Evolutionary conservation across 1,140 invertebrate genomes (phyloP).

Genomic region (Zaprionus taronus): DNA sequence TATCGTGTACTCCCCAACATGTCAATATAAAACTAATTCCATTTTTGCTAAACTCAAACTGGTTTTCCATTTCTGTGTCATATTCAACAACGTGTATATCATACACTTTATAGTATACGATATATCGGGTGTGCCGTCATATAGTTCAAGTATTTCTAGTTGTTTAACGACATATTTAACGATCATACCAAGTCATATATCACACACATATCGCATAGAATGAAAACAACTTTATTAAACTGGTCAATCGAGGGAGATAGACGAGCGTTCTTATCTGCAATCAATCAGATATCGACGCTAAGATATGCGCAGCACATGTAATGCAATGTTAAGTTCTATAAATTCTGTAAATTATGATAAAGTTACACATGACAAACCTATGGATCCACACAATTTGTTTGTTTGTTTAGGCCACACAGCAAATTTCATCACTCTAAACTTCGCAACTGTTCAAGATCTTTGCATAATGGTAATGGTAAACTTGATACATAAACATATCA

Average conservation of each 20-base stretch:
- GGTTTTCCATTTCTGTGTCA: constrained; percentile 2
- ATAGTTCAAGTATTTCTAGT: constrained; percentile 9
- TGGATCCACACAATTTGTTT: neutral
- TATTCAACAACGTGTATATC: neutral
- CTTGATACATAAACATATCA: too few relatives aligned
- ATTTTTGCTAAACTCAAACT: neutral
- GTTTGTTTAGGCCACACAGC: neutral
- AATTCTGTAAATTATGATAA: neutral
- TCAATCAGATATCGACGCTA: neutral
- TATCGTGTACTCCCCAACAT: neutral
- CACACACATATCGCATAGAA: neutral
- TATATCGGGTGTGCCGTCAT: neutral
- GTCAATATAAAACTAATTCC: neutral
- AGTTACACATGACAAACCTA: neutral
- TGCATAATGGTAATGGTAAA: neutral
- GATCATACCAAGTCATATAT: neutral
- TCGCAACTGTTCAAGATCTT: neutral
- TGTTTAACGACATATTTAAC: constrained; percentile 2
- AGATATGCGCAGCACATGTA: neutral
- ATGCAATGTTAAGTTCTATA: neutral
- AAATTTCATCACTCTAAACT: neutral
- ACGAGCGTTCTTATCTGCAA: neutral
- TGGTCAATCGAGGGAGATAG: neutral
- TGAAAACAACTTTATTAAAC: constrained; percentile 9
- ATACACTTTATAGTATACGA: neutral